Conservation (phyloP, 1,140 invertebrate species). For the Bombus breviceps region DNA sequence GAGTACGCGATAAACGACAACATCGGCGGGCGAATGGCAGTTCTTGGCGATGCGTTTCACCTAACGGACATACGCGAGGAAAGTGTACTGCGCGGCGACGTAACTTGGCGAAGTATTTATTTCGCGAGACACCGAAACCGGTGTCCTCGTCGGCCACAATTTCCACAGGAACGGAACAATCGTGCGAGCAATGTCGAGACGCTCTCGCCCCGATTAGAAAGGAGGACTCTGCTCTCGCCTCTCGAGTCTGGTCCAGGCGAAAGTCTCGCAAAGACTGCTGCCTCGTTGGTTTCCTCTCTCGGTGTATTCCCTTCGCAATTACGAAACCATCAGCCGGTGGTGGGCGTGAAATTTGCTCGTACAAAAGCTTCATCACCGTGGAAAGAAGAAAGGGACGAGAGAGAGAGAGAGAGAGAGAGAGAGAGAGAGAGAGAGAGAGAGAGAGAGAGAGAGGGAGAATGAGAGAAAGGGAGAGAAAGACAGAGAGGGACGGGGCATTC, state of each 20-base stretch:
- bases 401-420: background rate
- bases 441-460: background rate
- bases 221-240: background rate
- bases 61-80: too few relatives aligned
- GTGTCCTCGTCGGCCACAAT: too few relatives aligned
- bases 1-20: too few relatives aligned
- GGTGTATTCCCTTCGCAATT: slow-evolving; percentile 28
- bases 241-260: background rate
- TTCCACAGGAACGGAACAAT: too few relatives aligned
- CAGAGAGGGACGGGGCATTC: slow-evolving; percentile 3
- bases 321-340: slow-evolving; percentile 39
- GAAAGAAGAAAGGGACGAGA: background rate
- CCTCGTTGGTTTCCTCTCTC: background rate
- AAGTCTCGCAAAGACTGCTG: slow-evolving; percentile 3
- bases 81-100: rapidly evolving
- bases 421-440: background rate
- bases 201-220: background rate
- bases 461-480: background rate
- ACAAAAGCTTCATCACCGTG: slow-evolving; percentile 34
- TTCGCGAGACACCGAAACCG: too few relatives aligned
- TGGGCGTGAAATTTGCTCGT: slow-evolving; percentile 55
- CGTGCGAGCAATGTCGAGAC: too few relatives aligned
- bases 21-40: too few relatives aligned
- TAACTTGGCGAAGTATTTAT: too few relatives aligned
- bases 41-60: too few relatives aligned